phyloP scores from a whole-genome alignment of 2,113 vertebrate species.

The Bufo bufo region DNA sequence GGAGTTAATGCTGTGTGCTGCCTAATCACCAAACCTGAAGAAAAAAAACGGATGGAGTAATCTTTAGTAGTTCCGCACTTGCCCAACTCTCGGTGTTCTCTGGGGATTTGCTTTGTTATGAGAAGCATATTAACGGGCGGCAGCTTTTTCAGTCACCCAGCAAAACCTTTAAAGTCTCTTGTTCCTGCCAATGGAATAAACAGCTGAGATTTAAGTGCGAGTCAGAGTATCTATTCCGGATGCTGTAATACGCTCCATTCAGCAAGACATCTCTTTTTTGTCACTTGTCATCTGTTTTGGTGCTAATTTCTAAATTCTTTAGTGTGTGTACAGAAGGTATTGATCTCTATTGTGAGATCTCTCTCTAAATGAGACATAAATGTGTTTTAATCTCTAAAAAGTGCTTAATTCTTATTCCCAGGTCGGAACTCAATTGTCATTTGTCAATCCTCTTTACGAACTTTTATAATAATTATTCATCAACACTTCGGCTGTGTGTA shows the following conservation, averaged over 20 bases:
- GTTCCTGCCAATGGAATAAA: background rate
- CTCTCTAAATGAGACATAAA: too few species aligned
- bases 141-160: background rate
- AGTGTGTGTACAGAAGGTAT: background rate
- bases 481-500: too few species aligned
- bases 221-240: background rate
- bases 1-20: slow-evolving; percentile 58
- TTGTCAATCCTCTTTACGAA: too few species aligned
- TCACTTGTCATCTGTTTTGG: background rate
- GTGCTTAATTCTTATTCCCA: too few species aligned
- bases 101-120: slow-evolving; percentile 60
- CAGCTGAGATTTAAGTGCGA: background rate
- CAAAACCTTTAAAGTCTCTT: slow-evolving; percentile 9
- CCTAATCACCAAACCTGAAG: slow-evolving; percentile 37
- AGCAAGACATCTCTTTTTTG: background rate
- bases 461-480: too few species aligned
- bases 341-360: background rate
- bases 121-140: slow-evolving; percentile 4
- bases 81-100: slow-evolving; percentile 58
- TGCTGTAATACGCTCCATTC: background rate
- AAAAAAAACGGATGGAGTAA: slow-evolving; percentile 60
- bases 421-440: too few species aligned
- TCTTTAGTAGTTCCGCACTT: slow-evolving; percentile 62
- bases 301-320: background rate
- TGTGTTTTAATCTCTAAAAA: too few species aligned